Evolutionary conservation across 1,140 invertebrate species (phyloP), one percentile per base, ranked within the genome.

Genomic region (Mylabris phalerata): DNA sequence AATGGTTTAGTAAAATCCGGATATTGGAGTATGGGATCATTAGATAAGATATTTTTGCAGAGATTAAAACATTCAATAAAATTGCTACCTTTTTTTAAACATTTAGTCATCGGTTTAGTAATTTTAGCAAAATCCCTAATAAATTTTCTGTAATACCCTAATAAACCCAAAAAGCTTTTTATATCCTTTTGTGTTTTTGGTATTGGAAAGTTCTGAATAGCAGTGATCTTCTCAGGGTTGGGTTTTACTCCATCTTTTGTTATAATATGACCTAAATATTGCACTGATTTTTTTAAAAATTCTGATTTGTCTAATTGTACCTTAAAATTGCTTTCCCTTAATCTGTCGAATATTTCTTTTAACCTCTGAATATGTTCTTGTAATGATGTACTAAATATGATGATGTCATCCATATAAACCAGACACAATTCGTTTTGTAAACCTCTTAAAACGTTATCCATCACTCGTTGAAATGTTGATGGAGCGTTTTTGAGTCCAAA

Each of bases 331-430:
- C 24, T 27, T 44, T 63, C 13, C 43, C n/a, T 11, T n/a, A 61
- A 49, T 52, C 46, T 32, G 9, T 60, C 26, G 47, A 60, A 57
- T 24, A 56, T 47, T 19, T 44, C 25, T 9, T 55, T 38, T 6
- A 79, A 24, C 40, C 75, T 68, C 11, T 54, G 9, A 26, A 70
- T 50, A 51, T 79, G 76, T 11, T 73, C 65, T 13, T 73, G 60
- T 44, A 71, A 62, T 38, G 61, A 60, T n/a, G 63, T 57, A 10
- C 60, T 61, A 48, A 60, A 71, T 6, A 76, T 48, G 1, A 80
- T 64, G 5, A 80, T 69, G 48, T 80, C 78, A 65, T 80, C 77
- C 4, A 80, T 69, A 60, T 42, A 73, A 49, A 43, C 32, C 10
- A 48, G 62, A 64, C 19, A 54, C 2, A 51, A 60, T 27, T 61